These are phyloP conservation scores for Heteromurus nitidus DNA, from an alignment of 2,888 invertebrate species.

Conservation along the genomic window DNA sequence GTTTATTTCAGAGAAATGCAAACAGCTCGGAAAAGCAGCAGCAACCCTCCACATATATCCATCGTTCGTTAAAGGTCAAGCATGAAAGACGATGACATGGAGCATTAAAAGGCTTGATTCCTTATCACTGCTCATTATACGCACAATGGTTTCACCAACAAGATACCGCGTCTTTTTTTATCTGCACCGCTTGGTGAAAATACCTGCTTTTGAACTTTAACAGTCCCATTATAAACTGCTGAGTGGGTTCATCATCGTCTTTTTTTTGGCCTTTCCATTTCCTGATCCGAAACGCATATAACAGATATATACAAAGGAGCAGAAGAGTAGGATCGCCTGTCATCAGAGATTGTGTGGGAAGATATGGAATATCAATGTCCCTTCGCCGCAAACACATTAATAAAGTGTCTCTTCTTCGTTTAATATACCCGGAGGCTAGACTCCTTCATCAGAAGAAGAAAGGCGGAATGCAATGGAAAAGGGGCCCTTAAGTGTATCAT, in stretches of 20 bases:
- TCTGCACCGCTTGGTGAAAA: background rate
- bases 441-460: background rate
- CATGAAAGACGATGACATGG: too few species aligned
- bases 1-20: background rate
- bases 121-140: conserved; percentile 26
- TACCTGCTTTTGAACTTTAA: too few species aligned
- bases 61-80: background rate
- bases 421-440: background rate
- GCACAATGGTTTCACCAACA: conserved; percentile 28
- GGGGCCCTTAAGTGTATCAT: conserved; percentile 10
- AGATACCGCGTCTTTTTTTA: conserved; percentile 10
- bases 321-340: background rate
- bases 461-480: background rate
- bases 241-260: background rate
- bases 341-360: conserved; percentile 31
- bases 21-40: background rate
- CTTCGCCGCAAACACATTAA: conserved; percentile 15
- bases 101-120: conserved; percentile 23
- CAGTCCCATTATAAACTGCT: background rate
- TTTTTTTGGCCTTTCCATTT: background rate
- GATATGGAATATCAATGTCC: conserved; percentile 33
- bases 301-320: background rate
- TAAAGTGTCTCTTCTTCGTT: conserved; percentile 14
- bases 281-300: background rate
- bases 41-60: background rate